A percentile compares a stretch with the other conserved stretches of the same genome.
Evolutionary conservation across 2,888 invertebrate genomes (phyloP).

Genomic region (Chymomyza caudatula): DNA sequence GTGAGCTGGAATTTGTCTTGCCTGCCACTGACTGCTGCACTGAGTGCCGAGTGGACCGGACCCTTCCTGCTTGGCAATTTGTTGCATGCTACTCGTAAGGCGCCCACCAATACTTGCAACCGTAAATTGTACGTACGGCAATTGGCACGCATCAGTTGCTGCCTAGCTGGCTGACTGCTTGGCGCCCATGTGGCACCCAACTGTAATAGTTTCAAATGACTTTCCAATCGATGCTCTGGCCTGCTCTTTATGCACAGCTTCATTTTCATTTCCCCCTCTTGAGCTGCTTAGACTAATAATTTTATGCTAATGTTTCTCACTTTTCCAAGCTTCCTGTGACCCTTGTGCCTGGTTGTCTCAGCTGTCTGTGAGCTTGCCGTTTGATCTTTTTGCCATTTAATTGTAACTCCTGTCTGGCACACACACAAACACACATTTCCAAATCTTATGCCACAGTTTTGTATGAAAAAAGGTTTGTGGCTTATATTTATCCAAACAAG

Average conservation of each 20-base stretch:
- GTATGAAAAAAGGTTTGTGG: background rate
- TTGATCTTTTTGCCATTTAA: constrained; percentile 5
- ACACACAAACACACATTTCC: background rate
- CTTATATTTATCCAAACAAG: background rate
- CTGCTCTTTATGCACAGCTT: background rate
- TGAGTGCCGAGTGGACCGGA: constrained; percentile 28
- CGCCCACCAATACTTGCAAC: background rate
- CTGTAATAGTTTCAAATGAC: constrained; percentile 55
- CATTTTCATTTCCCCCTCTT: background rate
- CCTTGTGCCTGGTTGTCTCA: too few species aligned
- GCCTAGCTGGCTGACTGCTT: background rate
- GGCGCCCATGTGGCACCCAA: background rate
- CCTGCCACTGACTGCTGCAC: constrained; percentile 48
- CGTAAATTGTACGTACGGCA: background rate
- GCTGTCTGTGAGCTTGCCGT: constrained; percentile 1
- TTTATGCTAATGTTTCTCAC: constrained; percentile 9
- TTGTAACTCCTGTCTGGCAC: background rate
- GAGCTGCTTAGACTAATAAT: constrained; percentile 1
- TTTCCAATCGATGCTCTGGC: constrained; percentile 23
- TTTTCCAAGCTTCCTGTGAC: background rate
- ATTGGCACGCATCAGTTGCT: constrained; percentile 26
- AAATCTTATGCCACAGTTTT: background rate
- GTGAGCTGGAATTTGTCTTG: constrained; percentile 66
- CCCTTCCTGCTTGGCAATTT: constrained; percentile 41
- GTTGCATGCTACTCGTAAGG: constrained; percentile 25